These are phyloP conservation scores for Drosophila nigromelanica DNA, from an alignment of 1,140 invertebrate genomes.

Conservation along the genomic window DNA sequence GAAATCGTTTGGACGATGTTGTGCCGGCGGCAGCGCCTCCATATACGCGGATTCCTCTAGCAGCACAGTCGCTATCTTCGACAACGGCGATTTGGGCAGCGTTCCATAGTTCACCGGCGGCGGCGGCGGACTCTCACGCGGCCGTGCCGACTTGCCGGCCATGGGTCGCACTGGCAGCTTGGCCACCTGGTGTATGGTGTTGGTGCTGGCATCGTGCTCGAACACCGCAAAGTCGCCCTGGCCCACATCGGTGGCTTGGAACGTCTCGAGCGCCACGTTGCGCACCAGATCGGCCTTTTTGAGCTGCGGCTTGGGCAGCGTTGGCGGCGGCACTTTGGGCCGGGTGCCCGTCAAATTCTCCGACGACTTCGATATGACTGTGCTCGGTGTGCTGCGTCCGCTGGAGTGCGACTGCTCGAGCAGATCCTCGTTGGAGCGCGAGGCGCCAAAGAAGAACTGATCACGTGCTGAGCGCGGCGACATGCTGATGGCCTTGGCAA, in stretches of 20 bases:
- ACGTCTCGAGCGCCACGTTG: slow-evolving; percentile 74
- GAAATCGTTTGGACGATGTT: slow-evolving; percentile 67
- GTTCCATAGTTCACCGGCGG: slow-evolving; percentile 78
- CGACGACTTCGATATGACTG: slow-evolving; percentile 70
- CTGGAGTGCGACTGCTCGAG: slow-evolving; percentile 71
- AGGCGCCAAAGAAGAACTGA: slow-evolving; percentile 72
- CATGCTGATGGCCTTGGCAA: slow-evolving; percentile 71
- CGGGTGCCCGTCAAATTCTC: slow-evolving; percentile 69
- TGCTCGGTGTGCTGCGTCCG: slow-evolving; percentile 70
- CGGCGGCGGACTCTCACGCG: slow-evolving; percentile 75
- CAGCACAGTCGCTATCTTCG: slow-evolving; percentile 40
- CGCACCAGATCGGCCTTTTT: slow-evolving; percentile 78
- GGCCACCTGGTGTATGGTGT: slow-evolving; percentile 70
- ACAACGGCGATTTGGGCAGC: slow-evolving; percentile 64
- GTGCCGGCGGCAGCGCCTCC: slow-evolving; percentile 71
- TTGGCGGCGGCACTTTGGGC: slow-evolving; percentile 73
- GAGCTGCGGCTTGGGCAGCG: slow-evolving; percentile 73
- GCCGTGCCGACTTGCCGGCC: slow-evolving; percentile 36
- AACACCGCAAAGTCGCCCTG: slow-evolving; percentile 81
- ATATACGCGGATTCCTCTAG: slow-evolving; percentile 64
- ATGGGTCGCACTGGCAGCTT: slow-evolving; percentile 62
- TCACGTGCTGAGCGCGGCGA: slow-evolving; percentile 71
- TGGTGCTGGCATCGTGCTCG: slow-evolving; percentile 78
- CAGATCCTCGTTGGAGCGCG: slow-evolving; percentile 75
- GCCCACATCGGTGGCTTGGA: slow-evolving; percentile 77